Evolutionary conservation across 2,113 vertebrate genomes (phyloP).

Genomic region (Eolophus roseicapilla): DNA sequence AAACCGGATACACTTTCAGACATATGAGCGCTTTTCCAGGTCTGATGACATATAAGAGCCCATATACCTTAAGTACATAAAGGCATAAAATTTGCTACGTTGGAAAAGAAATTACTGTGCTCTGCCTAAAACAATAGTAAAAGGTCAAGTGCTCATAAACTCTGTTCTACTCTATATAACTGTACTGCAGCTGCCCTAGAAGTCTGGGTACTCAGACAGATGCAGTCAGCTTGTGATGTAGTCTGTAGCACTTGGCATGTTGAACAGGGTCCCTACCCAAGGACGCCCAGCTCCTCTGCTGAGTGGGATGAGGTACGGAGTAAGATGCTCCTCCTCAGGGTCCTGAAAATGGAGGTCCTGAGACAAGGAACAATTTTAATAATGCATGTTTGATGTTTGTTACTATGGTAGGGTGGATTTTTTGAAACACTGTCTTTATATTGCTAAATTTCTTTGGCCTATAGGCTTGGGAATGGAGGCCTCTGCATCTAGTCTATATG

Average conservation of each 20-base stretch:
- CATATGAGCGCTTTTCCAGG: neutral
- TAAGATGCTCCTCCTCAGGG: neutral
- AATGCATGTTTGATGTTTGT: neutral
- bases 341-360: neutral
- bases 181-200: neutral
- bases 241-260: fast-evolving
- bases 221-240: neutral
- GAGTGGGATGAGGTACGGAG: too few relatives aligned
- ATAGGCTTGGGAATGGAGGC: neutral
- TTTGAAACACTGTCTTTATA: neutral
- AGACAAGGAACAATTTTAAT: neutral
- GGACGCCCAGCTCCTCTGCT: fast-evolving
- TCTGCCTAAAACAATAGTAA: neutral
- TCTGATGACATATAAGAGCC: neutral
- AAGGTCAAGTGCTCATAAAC: neutral
- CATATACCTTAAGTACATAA: neutral
- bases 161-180: neutral
- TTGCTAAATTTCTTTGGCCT: neutral
- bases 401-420: neutral
- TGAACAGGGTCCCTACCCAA: neutral
- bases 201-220: neutral
- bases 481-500: neutral
- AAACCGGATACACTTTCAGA: neutral
- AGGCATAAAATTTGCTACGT: neutral
- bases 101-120: neutral